Evolutionary conservation across 2,797 vertebrate species (phyloP).

Genomic region (Periparus ater): DNA sequence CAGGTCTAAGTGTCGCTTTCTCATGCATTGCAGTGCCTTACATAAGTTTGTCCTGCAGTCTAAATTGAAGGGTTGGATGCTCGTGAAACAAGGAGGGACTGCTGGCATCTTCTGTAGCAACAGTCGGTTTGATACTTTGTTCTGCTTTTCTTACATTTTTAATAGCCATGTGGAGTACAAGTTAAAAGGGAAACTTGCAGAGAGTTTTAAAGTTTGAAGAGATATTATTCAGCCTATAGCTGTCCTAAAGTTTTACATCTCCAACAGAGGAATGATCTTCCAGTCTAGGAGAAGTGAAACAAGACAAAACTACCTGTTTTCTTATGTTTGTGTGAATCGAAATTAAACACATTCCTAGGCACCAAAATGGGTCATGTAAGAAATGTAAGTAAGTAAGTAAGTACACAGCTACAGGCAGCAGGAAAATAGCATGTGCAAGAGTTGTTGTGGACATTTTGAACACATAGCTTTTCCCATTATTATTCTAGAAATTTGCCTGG

Average conservation of each 20-base stretch:
- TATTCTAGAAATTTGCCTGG: neutral
- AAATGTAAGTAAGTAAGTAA: neutral
- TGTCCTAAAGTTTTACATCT: neutral
- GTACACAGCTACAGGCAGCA: neutral
- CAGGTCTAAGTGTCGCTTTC: neutral
- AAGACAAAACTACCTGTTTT: neutral
- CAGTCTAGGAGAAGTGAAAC: neutral
- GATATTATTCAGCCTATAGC: neutral
- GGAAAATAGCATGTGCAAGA: neutral
- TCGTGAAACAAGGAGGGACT: neutral
- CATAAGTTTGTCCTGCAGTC: constrained; percentile 67
- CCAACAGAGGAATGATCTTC: neutral
- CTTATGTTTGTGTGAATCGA: neutral
- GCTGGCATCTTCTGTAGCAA: neutral
- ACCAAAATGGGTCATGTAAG: neutral
- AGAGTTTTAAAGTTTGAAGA: constrained; percentile 1
- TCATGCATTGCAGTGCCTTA: constrained; percentile 68
- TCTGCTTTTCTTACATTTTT: constrained; percentile 6
- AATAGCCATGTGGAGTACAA: neutral
- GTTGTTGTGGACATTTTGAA: neutral
- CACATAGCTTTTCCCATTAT: neutral
- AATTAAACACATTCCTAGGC: neutral
- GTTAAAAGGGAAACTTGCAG: neutral
- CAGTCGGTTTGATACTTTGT: neutral
- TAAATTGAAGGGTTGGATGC: neutral